These are phyloP conservation scores for Oostethus manadensis DNA, from an alignment of 2,113 vertebrate species.

Conservation along the genomic window DNA sequence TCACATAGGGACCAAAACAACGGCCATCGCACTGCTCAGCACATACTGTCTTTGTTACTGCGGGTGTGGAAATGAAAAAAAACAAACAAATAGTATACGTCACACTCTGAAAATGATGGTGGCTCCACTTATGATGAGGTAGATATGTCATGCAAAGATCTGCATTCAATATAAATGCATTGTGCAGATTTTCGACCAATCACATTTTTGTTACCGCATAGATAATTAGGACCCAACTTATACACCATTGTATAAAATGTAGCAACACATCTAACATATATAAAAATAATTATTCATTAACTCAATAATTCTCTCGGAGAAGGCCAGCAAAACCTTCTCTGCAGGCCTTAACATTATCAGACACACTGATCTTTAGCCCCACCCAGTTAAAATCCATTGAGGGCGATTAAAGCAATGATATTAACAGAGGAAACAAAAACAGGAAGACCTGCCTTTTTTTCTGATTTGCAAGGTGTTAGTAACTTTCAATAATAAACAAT, in stretches of 20 bases:
- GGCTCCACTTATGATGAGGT: background rate
- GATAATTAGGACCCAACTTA: no score
- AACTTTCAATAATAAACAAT: no score
- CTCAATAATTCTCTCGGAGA: no score
- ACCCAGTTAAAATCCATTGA: background rate
- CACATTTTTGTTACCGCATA: no score
- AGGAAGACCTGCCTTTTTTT: background rate
- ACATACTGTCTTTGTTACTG: constrained; percentile 95
- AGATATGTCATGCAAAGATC: background rate
- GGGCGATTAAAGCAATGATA: background rate
- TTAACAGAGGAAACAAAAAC: background rate
- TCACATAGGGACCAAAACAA: constrained; percentile 94
- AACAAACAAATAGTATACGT: background rate
- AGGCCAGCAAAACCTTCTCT: no score
- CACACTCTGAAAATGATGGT: background rate
- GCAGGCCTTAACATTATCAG: no score
- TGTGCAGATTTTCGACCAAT: background rate
- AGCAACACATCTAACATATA: no score
- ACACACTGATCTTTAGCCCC: no score
- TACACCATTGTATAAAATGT: no score
- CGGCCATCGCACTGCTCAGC: constrained; percentile 95
- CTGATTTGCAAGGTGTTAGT: no score
- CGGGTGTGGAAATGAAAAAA: constrained; percentile 22
- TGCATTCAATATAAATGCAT: background rate
- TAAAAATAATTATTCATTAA: no score